Conservation (phyloP, 2,113 vertebrate species). For the Capricornis sumatraensis region DNA sequence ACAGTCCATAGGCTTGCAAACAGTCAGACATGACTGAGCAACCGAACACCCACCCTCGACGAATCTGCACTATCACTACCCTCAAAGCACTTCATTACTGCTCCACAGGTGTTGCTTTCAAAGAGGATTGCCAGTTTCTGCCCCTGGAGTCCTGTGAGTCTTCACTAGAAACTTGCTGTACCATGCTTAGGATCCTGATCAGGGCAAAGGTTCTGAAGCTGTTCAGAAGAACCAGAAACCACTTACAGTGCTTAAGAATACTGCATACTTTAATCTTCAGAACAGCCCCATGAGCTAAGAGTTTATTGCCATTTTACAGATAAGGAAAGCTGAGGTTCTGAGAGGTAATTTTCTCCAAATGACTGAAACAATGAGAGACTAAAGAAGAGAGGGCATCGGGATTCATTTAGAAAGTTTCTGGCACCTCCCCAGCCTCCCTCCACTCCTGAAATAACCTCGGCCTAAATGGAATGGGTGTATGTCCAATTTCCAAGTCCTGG, state of each 20-base stretch:
- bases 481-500: background rate
- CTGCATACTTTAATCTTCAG: background rate
- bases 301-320: slow-evolving; percentile 1
- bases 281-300: background rate
- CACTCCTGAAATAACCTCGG: background rate
- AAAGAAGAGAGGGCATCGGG: background rate
- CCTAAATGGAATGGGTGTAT: background rate
- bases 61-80: background rate
- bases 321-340: background rate
- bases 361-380: background rate
- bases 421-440: background rate
- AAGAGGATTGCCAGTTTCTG: background rate
- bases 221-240: background rate
- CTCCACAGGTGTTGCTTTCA: background rate
- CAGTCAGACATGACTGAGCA: background rate
- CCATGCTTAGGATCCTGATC: background rate
- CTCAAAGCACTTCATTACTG: background rate
- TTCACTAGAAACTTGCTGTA: background rate
- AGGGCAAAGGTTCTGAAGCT: background rate
- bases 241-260: background rate
- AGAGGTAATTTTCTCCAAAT: background rate
- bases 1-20: background rate
- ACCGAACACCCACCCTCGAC: rapidly evolving
- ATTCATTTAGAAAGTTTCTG: background rate
- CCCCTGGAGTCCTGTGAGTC: background rate